Percentiles rank a stretch among this genome's conserved stretches.
Conservation (phyloP, 2,113 vertebrate species). For the Hypomesus transpacificus region DNA sequence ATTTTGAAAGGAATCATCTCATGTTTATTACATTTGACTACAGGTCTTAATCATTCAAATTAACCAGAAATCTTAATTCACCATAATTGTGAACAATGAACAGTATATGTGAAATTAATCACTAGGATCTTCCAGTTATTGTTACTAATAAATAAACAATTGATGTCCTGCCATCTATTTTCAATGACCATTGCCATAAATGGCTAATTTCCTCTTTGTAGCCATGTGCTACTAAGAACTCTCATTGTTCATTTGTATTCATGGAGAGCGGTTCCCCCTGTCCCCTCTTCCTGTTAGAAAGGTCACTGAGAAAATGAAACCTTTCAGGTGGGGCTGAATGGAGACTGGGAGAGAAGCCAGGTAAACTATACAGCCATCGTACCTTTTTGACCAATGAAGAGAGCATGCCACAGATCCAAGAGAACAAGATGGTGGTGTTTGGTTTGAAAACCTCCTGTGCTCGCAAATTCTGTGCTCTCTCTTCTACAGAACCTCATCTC, state of each 20-base stretch:
- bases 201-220: background rate
- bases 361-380: background rate
- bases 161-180: background rate
- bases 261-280: slow-evolving; percentile 27
- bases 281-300: slow-evolving; percentile 47
- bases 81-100: background rate
- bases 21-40: too few relatives aligned
- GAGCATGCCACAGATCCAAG: background rate
- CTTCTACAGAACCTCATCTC: too few relatives aligned
- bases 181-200: background rate
- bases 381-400: background rate
- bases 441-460: too few relatives aligned
- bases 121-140: background rate
- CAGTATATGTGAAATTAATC: background rate
- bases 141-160: background rate
- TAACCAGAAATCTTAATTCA: too few relatives aligned
- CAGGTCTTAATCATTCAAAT: too few relatives aligned
- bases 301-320: slow-evolving; percentile 50
- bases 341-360: slow-evolving; percentile 5
- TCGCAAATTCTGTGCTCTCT: too few relatives aligned
- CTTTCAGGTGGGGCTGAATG: slow-evolving; percentile 50
- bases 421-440: background rate
- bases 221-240: slow-evolving; percentile 11
- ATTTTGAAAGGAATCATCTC: too few relatives aligned
- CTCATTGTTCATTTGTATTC: slow-evolving; percentile 44